phyloP scores from a whole-genome alignment of 1,140 invertebrate species.

The Aphelenchoides fujianensis region DNA sequence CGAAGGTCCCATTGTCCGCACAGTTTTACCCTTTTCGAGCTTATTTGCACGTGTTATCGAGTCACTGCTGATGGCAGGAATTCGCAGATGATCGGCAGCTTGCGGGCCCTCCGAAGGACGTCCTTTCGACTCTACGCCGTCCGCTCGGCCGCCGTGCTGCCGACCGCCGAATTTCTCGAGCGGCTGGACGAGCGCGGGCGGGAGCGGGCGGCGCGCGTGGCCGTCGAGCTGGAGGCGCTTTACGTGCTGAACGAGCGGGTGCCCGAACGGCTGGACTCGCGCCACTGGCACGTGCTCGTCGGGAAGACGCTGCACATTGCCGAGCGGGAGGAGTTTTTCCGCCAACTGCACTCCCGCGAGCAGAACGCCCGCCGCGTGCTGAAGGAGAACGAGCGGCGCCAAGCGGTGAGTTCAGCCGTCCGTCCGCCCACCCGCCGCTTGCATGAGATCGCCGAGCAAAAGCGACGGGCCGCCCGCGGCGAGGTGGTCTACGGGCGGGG shows the following conservation, averaged over 20 bases:
- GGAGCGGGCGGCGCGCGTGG: background rate
- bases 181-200: background rate
- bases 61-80: slow-evolving; percentile 44
- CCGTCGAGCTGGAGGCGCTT: background rate
- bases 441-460: background rate
- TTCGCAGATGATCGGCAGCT: too few relatives aligned
- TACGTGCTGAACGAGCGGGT: background rate
- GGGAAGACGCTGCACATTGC: background rate
- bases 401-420: background rate
- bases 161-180: background rate
- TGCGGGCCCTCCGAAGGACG: too few relatives aligned
- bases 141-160: background rate
- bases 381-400: background rate
- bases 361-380: background rate
- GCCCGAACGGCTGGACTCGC: background rate
- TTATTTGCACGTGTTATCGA: too few relatives aligned
- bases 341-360: background rate
- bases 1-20: too few relatives aligned
- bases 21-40: background rate
- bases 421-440: background rate
- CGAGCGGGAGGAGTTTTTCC: background rate
- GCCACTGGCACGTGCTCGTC: background rate
- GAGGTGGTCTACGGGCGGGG: slow-evolving; percentile 3
- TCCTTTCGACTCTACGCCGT: background rate
- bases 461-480: background rate